Base-by-base conservation (phyloP, 2,888 invertebrate species). In the Pristionchus entomophagus region DNA sequence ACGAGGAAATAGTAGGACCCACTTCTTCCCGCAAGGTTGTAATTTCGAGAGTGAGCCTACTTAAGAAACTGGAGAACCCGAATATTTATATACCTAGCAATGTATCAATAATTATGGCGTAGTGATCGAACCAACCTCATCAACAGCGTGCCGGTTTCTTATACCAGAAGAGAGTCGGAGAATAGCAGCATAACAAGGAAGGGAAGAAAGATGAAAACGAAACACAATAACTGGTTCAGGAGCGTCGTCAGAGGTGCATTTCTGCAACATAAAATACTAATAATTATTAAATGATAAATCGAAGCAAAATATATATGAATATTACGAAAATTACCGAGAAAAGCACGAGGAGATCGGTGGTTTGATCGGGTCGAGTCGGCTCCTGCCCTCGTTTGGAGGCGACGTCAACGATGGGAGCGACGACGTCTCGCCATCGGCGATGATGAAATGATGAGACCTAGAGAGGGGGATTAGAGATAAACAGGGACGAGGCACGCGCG, bases 381-480 rank as follows among this genome's bases (percentile, higher is more conserved):
- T 73, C 73, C 41, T 26, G 41, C 73, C 73, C 73, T 38, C 73
- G 41, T 73, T 73, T 73, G 73, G 26, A 51, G 78, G 77, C 17
- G 19, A n/a, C 51, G 22, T 35, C 32, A 22, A 73, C n/a, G 69
- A 12, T 38, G 45, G 29, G 32, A 35, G 69, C 49, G 22, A 49
- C 65, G 22, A 17, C 35, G 35, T n/a, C n/a, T 14, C 5, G 73
- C 22, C 41, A n/a, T 6, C 45, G 51, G 51, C 78, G 78, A 29
- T 51, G 49, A 51, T 78, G 78, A 35, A 51, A 78, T 32, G 51
- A 53, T 51, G 49, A 53, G 78, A 53, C 78, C 51, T 49, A 51
- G 17, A 51, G 32, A n/a, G 35, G 32, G 41, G 41, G 51, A 19
- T 17, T 12, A 32, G 51, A 5, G 51, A 26, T 41, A 35, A 51